Percentiles rank a stretch among this genome's conserved stretches.
These are phyloP conservation scores for Anolis apletophallus DNA, from an alignment of 2,797 vertebrate species.

Conservation along the genomic window DNA sequence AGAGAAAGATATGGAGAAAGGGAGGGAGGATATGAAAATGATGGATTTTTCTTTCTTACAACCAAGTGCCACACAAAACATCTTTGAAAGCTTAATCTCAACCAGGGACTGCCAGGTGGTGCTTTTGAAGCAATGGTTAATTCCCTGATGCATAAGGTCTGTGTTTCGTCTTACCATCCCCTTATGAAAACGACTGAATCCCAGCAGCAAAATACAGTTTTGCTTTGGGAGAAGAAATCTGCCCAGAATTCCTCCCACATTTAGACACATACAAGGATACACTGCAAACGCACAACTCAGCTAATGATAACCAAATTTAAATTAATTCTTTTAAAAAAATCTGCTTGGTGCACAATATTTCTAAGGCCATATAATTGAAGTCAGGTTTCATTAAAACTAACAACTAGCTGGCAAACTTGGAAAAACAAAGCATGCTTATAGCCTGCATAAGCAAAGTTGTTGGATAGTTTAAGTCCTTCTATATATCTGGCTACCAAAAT, in stretches of 20 bases:
- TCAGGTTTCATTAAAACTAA: slow-evolving; percentile 18
- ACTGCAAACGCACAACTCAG: not conserved
- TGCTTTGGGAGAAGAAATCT: not conserved
- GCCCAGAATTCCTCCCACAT: not conserved
- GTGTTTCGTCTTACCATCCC: not conserved
- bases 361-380: slow-evolving; percentile 17
- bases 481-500: not conserved
- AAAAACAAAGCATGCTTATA: slow-evolving; percentile 4
- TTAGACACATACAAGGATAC: not conserved
- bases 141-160: not conserved
- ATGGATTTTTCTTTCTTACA: not conserved
- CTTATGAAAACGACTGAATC: not conserved
- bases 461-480: not conserved
- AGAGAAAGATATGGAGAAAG: not conserved
- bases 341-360: not conserved
- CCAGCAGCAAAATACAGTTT: not conserved
- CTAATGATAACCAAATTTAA: slow-evolving; percentile 5
- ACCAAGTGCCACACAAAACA: not conserved
- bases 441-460: not conserved
- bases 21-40: no score
- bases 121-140: not conserved
- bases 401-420: slow-evolving; percentile 9
- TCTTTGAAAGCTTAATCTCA: not conserved
- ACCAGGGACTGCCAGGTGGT: not conserved
- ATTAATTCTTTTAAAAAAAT: slow-evolving; percentile 14